Conservation (phyloP, 2,113 vertebrate species). For the Tachycineta bicolor region DNA sequence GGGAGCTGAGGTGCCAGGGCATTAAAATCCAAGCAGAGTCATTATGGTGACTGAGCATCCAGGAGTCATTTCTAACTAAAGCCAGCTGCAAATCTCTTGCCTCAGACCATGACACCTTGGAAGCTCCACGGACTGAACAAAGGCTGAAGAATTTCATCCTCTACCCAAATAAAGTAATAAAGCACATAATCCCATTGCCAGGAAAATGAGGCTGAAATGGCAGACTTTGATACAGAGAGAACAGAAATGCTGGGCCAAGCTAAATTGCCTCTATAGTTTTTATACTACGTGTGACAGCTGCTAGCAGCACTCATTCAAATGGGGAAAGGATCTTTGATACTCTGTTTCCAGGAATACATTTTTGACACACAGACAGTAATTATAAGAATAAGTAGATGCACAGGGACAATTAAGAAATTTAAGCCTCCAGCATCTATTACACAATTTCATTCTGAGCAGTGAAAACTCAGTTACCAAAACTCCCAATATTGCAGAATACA, state of each 20-base stretch:
- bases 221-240: not conserved
- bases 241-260: not conserved
- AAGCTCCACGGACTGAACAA: not conserved
- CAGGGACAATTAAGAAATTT: not conserved
- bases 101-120: not conserved
- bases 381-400: not conserved
- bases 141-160: not conserved
- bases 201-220: not conserved
- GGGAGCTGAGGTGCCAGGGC: not conserved
- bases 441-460: not conserved
- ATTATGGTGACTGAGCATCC: not conserved
- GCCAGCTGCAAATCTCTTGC: not conserved
- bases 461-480: not conserved
- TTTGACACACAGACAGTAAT: not conserved
- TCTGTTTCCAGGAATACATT: not conserved
- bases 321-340: not conserved
- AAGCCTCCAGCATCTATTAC: not conserved
- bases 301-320: not conserved
- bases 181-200: not conserved
- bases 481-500: not conserved
- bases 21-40: constrained; percentile 21
- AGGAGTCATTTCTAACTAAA: not conserved
- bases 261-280: not conserved
- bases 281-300: not conserved
- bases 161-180: not conserved